phyloP scores from a whole-genome alignment of 2,888 invertebrate species.

The Ornithoptera priamus region DNA sequence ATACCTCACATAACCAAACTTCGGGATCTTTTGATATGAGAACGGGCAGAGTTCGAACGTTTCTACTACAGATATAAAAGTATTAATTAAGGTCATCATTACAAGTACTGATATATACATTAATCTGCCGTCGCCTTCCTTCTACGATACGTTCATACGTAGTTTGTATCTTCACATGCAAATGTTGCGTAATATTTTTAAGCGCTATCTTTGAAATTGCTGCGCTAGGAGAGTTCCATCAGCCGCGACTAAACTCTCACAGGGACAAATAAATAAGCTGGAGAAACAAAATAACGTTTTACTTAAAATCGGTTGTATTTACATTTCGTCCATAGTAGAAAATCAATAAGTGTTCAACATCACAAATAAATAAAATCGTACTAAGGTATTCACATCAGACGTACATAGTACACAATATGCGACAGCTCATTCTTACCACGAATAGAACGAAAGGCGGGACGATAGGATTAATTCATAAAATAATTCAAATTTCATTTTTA shows the following conservation, averaged over 20 bases:
- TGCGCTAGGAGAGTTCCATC: slow-evolving; percentile 13
- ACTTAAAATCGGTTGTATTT: slow-evolving; percentile 81
- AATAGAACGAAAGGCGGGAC: slow-evolving; percentile 68
- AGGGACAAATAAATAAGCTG: slow-evolving; percentile 73
- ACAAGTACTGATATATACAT: background rate
- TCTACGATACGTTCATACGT: too few relatives aligned
- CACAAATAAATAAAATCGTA: slow-evolving; percentile 80
- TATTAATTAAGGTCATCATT: background rate
- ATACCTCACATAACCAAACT: too few relatives aligned
- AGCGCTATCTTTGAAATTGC: slow-evolving; percentile 45
- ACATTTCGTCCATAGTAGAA: slow-evolving; percentile 80
- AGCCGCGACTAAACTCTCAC: slow-evolving; percentile 22
- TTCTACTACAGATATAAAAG: background rate
- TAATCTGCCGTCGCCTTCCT: background rate
- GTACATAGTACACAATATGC: slow-evolving; percentile 73
- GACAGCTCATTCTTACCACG: slow-evolving; percentile 70
- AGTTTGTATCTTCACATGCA: too few relatives aligned
- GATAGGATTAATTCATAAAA: slow-evolving; percentile 64
- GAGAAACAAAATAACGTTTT: slow-evolving; percentile 78
- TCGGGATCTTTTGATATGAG: too few relatives aligned
- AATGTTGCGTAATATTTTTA: slow-evolving; percentile 49
- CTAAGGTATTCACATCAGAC: slow-evolving; percentile 76
- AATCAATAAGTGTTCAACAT: slow-evolving; percentile 79
- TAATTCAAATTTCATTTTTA: slow-evolving; percentile 51
- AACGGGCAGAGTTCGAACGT: background rate